Conservation (phyloP, 2,797 vertebrate species). For the Pitangus sulphuratus region DNA sequence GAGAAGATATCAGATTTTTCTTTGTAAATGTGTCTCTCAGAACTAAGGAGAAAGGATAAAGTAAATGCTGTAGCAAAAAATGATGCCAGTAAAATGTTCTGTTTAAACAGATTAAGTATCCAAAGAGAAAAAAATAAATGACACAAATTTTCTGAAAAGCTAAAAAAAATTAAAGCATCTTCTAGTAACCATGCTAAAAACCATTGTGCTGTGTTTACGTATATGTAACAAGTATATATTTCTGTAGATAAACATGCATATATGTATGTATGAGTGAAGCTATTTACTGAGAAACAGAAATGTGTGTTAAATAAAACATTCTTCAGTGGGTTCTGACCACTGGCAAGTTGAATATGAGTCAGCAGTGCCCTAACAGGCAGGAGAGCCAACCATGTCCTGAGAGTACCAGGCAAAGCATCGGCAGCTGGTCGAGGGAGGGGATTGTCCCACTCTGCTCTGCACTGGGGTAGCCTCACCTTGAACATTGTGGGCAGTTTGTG, state of each 20-base stretch:
- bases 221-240: neutral
- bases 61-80: neutral
- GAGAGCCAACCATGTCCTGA: neutral
- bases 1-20: neutral
- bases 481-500: neutral
- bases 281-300: neutral
- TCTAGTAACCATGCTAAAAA: neutral
- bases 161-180: accelerated
- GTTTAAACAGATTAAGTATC: neutral
- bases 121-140: neutral
- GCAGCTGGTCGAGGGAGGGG: accelerated
- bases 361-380: neutral
- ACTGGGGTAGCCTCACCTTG: neutral
- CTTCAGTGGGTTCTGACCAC: accelerated
- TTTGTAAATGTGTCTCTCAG: neutral
- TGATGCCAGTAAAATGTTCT: neutral
- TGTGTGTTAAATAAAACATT: neutral
- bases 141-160: neutral
- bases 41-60: neutral
- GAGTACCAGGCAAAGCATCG: neutral
- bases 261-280: neutral
- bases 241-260: neutral
- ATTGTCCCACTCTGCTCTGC: neutral
- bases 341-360: neutral
- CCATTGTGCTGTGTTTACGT: accelerated